These are phyloP conservation scores for Setipinna tenuifilis DNA, from an alignment of 2,797 vertebrate species.

Conservation along the genomic window DNA sequence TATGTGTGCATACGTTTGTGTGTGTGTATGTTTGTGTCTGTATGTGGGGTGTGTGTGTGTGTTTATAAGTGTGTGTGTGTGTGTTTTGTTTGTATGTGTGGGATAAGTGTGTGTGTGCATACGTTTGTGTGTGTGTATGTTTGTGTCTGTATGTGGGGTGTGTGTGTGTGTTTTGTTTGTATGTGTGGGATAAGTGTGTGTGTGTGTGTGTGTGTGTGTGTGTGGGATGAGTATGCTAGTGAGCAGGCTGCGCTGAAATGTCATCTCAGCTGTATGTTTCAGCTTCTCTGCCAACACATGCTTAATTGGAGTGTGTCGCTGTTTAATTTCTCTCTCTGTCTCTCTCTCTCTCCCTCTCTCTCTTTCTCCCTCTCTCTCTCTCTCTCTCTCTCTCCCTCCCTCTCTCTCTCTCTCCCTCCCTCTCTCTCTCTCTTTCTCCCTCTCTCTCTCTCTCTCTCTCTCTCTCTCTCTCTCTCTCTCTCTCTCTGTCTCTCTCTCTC, in stretches of 20 bases:
- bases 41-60: not conserved
- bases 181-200: too few species aligned
- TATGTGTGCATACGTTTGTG: not conserved
- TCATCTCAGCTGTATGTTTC: constrained; percentile 47
- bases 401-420: not conserved
- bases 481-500: not conserved
- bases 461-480: not conserved
- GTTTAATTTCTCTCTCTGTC: constrained; percentile 45
- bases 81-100: constrained; percentile 12
- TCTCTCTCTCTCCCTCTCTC: not conserved
- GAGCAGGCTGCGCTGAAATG: not conserved
- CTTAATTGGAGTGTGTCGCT: constrained; percentile 66
- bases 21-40: not conserved
- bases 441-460: not conserved
- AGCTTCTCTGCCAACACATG: constrained; percentile 68
- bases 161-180: constrained; percentile 18
- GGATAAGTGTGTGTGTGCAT: not conserved
- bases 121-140: not conserved
- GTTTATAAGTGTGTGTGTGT: not conserved
- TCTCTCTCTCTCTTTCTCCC: constrained; percentile 7
- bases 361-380: not conserved
- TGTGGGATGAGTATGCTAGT: not conserved
- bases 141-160: not conserved
- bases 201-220: constrained; percentile 4
- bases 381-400: not conserved